These are phyloP conservation scores for Hylia prasina DNA, from an alignment of 2,113 vertebrate species.

Conservation along the genomic window DNA sequence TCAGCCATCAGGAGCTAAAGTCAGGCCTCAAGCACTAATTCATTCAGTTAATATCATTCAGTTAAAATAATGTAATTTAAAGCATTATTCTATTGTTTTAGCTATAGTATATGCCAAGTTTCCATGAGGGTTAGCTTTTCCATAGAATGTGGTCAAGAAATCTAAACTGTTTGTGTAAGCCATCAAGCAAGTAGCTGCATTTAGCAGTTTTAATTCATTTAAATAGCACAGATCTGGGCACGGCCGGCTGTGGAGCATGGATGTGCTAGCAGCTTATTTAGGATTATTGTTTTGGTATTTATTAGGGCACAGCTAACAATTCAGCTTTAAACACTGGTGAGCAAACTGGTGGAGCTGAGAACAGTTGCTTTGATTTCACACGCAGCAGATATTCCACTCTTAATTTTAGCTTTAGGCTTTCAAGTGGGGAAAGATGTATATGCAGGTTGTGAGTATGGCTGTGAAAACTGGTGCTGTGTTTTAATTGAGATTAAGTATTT, in stretches of 20 bases:
- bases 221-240: neutral
- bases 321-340: neutral
- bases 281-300: neutral
- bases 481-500: constrained; percentile 59
- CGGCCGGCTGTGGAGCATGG: neutral
- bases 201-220: constrained; percentile 1
- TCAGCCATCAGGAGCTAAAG: neutral
- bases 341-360: neutral
- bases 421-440: neutral
- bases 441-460: neutral
- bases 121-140: neutral
- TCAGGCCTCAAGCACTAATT: neutral
- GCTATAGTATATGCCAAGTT: neutral
- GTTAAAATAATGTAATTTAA: neutral
- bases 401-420: constrained; percentile 29
- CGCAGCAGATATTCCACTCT: neutral
- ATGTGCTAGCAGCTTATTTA: neutral
- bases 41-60: neutral
- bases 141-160: constrained; percentile 18
- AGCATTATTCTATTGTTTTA: neutral
- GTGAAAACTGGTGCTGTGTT: constrained; percentile 9
- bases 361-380: neutral
- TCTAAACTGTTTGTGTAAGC: constrained; percentile 8
- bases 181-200: neutral
- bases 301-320: neutral